Percentiles rank a stretch among this genome's conserved stretches.
These are phyloP conservation scores for Rhorus exstirpatorius DNA, from an alignment of 2,888 invertebrate species.

Conservation along the genomic window DNA sequence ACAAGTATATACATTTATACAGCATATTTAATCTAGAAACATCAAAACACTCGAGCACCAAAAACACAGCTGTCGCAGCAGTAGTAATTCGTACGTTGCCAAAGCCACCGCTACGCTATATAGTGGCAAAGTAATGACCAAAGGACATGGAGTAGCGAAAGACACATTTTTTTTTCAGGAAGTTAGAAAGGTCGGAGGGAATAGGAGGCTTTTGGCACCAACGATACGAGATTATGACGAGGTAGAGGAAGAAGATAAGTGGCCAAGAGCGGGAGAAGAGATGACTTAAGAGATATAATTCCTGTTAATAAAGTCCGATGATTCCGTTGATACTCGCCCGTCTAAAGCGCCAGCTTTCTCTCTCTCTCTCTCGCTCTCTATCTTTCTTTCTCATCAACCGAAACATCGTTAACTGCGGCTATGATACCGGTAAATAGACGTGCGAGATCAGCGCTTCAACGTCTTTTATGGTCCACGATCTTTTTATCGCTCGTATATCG, in stretches of 20 bases:
- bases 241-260: conserved; percentile 38
- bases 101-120: conserved; percentile 64
- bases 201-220: conserved; percentile 54
- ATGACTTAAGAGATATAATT: conserved; percentile 26
- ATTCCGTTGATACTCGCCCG: conserved; percentile 23
- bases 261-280: background rate
- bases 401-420: conserved; percentile 27
- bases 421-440: conserved; percentile 28
- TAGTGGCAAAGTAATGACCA: conserved; percentile 37
- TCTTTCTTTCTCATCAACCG: conserved; percentile 20
- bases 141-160: conserved; percentile 51
- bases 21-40: conserved; percentile 38
- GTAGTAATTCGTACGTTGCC: conserved; percentile 62
- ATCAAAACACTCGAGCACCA: conserved; percentile 69
- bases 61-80: conserved; percentile 67
- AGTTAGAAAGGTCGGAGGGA: background rate
- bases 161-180: conserved; percentile 35
- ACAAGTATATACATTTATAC: conserved; percentile 1
- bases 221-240: conserved; percentile 33
- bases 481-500: conserved; percentile 17
- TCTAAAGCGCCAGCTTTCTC: background rate
- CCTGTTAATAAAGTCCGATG: conserved; percentile 41
- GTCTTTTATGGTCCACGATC: background rate
- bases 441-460: conserved; percentile 28
- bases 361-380: background rate